A percentile compares a stretch with the other conserved stretches of the same genome.
Evolutionary conservation across 1,140 invertebrate genomes (phyloP).

Genomic region (Diploscapter pachys): DNA sequence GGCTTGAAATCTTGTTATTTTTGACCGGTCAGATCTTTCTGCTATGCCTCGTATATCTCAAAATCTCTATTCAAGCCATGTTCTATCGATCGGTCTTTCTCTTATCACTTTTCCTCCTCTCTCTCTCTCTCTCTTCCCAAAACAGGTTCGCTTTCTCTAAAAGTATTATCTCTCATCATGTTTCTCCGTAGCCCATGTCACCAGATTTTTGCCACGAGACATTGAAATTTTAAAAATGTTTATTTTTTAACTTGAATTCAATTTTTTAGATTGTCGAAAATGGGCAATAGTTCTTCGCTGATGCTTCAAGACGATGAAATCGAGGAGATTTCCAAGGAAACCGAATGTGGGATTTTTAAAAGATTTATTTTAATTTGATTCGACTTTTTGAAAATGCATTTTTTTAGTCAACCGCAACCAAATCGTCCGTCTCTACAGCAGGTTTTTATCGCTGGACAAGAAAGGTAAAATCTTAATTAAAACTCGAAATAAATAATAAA

Average conservation of each 20-base stretch:
- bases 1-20: too few relatives aligned
- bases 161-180: too few relatives aligned
- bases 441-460: constrained; percentile 91
- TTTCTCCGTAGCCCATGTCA: too few relatives aligned
- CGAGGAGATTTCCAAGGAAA: constrained; percentile 88
- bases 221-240: too few relatives aligned
- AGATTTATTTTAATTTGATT: constrained; percentile 21
- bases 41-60: too few relatives aligned
- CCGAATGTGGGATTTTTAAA: constrained; percentile 84
- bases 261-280: constrained; percentile 57
- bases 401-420: constrained; percentile 89
- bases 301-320: constrained; percentile 90
- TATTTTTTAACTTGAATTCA: background rate
- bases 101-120: too few relatives aligned
- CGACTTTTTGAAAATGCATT: constrained; percentile 10
- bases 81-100: too few relatives aligned
- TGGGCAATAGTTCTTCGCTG: constrained; percentile 88
- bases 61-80: too few relatives aligned
- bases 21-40: too few relatives aligned
- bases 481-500: constrained; percentile 27
- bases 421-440: constrained; percentile 90
- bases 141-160: too few relatives aligned
- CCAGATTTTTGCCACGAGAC: too few relatives aligned
- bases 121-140: too few relatives aligned
- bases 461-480: constrained; percentile 80